Evolutionary conservation across 2,888 invertebrate species (phyloP).

Genomic region (Drosophila merina): DNA sequence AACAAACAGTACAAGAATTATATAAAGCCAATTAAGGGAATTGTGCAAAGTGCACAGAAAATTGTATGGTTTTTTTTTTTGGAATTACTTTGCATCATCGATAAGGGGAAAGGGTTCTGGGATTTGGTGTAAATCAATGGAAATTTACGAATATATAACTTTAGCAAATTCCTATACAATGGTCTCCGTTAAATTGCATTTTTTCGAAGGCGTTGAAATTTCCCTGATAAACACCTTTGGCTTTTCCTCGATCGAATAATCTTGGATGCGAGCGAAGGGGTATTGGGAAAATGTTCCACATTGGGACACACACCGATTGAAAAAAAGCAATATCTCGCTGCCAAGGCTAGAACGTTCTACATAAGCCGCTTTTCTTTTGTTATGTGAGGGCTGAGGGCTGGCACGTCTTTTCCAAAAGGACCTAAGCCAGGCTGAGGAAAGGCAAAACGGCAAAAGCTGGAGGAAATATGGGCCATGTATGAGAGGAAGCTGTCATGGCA

Average conservation of each 20-base stretch:
- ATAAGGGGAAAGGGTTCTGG: background rate
- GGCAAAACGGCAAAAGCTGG: background rate
- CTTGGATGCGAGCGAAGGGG: slow-evolving; percentile 9
- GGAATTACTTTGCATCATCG: slow-evolving; percentile 26
- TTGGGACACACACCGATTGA: slow-evolving; percentile 26
- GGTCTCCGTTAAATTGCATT: background rate
- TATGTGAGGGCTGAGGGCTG: slow-evolving; percentile 42
- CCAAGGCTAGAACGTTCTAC: slow-evolving; percentile 38
- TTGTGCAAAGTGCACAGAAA: slow-evolving; percentile 33
- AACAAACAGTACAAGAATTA: slow-evolving; percentile 32
- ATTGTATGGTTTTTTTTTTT: slow-evolving; percentile 11
- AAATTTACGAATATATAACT: slow-evolving; percentile 21
- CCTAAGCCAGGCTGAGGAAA: slow-evolving; percentile 13
- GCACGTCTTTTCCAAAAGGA: slow-evolving; percentile 44
- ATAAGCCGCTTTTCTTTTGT: slow-evolving; percentile 70
- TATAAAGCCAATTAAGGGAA: slow-evolving; percentile 63
- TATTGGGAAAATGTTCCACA: slow-evolving; percentile 31
- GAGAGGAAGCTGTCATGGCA: slow-evolving; percentile 41
- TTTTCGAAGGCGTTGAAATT: slow-evolving; percentile 46
- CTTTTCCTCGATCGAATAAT: slow-evolving; percentile 3
- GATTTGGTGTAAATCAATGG: slow-evolving; percentile 15
- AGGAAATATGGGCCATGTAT: slow-evolving; percentile 12
- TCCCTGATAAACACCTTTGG: slow-evolving; percentile 50
- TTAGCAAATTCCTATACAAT: slow-evolving; percentile 12
- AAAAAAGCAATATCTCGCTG: slow-evolving; percentile 45